Percentiles rank a stretch among this genome's conserved stretches.
These are phyloP conservation scores for Nicator chloris DNA, from an alignment of 2,113 vertebrate genomes.

Conservation along the genomic window DNA sequence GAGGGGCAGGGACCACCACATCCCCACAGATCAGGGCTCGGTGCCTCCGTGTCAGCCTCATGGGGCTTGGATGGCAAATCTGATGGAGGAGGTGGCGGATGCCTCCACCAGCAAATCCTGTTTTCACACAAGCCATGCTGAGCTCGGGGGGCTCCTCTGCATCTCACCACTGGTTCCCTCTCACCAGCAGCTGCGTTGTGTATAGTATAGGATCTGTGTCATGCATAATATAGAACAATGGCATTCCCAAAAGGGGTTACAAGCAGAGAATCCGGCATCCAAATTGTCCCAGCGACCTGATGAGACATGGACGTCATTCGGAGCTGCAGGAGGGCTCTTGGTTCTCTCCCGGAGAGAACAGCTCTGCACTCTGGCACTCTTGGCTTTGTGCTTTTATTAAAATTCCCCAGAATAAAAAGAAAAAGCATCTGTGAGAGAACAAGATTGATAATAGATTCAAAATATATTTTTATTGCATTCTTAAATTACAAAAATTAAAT, in stretches of 20 bases:
- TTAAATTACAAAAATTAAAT: constrained; percentile 58
- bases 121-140: background rate
- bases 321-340: background rate
- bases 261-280: background rate
- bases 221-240: background rate
- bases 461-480: constrained; percentile 39
- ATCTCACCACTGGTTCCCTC: background rate
- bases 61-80: background rate
- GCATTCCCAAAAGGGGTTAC: background rate
- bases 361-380: background rate
- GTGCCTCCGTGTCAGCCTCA: background rate
- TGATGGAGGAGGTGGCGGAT: background rate
- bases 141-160: background rate
- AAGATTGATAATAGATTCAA: constrained; percentile 32
- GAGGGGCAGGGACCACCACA: background rate
- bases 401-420: constrained; percentile 12
- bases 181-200: background rate
- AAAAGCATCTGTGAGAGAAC: background rate
- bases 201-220: background rate
- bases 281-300: background rate
- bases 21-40: accelerated
- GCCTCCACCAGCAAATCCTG: background rate
- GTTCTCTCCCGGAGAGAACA: background rate
- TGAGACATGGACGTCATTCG: background rate
- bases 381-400: background rate